Conservation (phyloP, 2,888 invertebrate species). For the Magallana nippona region DNA sequence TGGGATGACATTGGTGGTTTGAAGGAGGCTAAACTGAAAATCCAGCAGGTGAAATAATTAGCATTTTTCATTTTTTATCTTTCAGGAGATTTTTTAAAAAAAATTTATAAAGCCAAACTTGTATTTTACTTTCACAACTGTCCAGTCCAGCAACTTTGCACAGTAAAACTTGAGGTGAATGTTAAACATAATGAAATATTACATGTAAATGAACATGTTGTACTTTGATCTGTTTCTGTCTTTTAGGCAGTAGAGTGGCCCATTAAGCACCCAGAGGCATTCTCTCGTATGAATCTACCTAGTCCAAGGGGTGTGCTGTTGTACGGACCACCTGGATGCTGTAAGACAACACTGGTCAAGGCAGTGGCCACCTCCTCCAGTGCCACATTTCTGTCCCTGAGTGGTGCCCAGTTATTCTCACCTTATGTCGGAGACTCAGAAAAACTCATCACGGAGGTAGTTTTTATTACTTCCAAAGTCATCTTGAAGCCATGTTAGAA, state of each 20-base stretch:
- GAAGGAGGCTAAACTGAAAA: slow-evolving; percentile 81
- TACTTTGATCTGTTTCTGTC: neutral
- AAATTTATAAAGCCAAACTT: too few species aligned
- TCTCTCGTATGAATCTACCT: slow-evolving; percentile 68
- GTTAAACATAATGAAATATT: too few species aligned
- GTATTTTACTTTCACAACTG: too few species aligned
- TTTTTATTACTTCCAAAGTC: too few species aligned
- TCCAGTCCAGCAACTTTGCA: too few species aligned
- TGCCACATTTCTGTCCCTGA: slow-evolving; percentile 83
- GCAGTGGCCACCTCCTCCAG: slow-evolving; percentile 82
- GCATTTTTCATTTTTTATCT: too few species aligned
- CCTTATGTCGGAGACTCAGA: slow-evolving; percentile 86
- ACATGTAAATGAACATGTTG: too few species aligned
- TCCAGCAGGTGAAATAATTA: slow-evolving; percentile 79
- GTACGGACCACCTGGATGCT: slow-evolving; percentile 86
- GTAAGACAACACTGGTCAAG: slow-evolving; percentile 84
- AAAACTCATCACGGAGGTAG: slow-evolving; percentile 82
- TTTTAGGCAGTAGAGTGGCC: slow-evolving; percentile 76
- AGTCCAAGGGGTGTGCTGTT: slow-evolving; percentile 82
- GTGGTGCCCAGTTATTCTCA: slow-evolving; percentile 85
- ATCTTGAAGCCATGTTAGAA: too few species aligned
- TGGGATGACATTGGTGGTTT: slow-evolving; percentile 84
- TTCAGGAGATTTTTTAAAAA: too few species aligned
- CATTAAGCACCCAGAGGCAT: slow-evolving; percentile 69
- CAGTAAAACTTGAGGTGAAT: too few species aligned